Percentiles rank a stretch among this genome's conserved stretches.
Evolutionary conservation across 2,888 invertebrate genomes (phyloP).

Genomic region (Dyspetes luteomarginatus): DNA sequence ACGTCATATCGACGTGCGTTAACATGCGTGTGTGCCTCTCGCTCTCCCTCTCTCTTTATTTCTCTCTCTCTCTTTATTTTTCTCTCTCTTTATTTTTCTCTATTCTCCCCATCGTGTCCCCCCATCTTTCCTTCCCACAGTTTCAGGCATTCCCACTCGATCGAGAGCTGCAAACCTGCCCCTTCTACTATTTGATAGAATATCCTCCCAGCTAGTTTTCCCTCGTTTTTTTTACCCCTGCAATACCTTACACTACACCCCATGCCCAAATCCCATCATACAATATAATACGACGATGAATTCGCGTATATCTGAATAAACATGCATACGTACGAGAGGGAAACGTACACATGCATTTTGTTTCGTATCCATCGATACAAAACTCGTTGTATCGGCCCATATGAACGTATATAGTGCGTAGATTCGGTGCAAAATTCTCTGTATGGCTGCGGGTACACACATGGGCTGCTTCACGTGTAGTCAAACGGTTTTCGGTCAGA

Average conservation of each 20-base stretch:
- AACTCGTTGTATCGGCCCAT: conserved; percentile 21
- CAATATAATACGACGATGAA: no score
- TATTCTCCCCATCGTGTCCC: background rate
- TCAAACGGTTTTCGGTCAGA: no score
- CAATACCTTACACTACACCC: conserved; percentile 9
- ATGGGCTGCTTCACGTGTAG: no score
- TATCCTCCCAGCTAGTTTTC: background rate
- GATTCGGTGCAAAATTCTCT: background rate
- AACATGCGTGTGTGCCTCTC: conserved; percentile 78
- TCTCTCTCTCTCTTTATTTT: conserved; percentile 69
- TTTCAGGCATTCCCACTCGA: conserved; percentile 13
- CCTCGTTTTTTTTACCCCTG: background rate
- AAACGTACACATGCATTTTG: conserved; percentile 2
- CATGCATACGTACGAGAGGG: background rate
- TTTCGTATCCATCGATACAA: conserved; percentile 30
- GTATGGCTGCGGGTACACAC: background rate
- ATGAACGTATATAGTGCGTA: background rate
- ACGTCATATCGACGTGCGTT: conserved; percentile 79
- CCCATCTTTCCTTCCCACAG: background rate
- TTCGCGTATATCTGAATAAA: background rate
- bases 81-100: conserved; percentile 7
- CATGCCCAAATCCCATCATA: background rate
- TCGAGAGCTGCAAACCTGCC: conserved; percentile 11
- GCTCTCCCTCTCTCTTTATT: conserved; percentile 70
- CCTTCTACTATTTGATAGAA: background rate